phyloP scores from a whole-genome alignment of 2,888 invertebrate species.

The Merodon equestris region DNA sequence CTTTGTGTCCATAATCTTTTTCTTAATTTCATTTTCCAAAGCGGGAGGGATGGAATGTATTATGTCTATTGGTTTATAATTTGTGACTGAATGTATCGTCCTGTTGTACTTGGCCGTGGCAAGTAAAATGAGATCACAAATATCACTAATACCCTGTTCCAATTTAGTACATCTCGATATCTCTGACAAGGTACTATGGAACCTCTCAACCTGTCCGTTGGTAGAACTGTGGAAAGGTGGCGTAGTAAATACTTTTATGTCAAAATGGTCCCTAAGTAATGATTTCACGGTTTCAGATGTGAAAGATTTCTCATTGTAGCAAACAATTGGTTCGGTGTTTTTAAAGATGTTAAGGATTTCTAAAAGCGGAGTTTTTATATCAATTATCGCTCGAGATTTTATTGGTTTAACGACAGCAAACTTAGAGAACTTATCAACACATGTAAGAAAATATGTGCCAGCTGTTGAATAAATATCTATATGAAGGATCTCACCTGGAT shows the following conservation, averaged over 20 bases:
- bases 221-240: slow-evolving; percentile 35
- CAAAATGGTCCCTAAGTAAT: slow-evolving; percentile 23
- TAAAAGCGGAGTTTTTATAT: slow-evolving; percentile 3
- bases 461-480: slow-evolving; percentile 21
- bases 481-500: slow-evolving; percentile 10
- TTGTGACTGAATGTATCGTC: slow-evolving; percentile 16
- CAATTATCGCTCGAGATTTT: slow-evolving; percentile 2
- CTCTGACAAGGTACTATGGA: slow-evolving; percentile 41
- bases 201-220: slow-evolving; percentile 41
- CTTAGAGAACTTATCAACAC: slow-evolving; percentile 15
- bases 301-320: slow-evolving; percentile 26
- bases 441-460: slow-evolving; percentile 18
- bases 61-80: slow-evolving; percentile 25
- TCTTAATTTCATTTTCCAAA: slow-evolving; percentile 11
- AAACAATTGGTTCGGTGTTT: slow-evolving; percentile 25
- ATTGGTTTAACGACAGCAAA: slow-evolving; percentile 9
- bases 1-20: background rate
- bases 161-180: slow-evolving; percentile 37
- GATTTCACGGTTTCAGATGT: slow-evolving; percentile 30
- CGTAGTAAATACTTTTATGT: slow-evolving; percentile 17
- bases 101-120: slow-evolving; percentile 39
- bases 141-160: slow-evolving; percentile 25
- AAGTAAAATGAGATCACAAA: slow-evolving; percentile 19
- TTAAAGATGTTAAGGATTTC: slow-evolving; percentile 27
- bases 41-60: slow-evolving; percentile 1